A percentile compares a stretch with the other conserved stretches of the same genome.
Evolutionary conservation across 2,113 vertebrate genomes (phyloP).

Genomic region (Eurystomus gularis): DNA sequence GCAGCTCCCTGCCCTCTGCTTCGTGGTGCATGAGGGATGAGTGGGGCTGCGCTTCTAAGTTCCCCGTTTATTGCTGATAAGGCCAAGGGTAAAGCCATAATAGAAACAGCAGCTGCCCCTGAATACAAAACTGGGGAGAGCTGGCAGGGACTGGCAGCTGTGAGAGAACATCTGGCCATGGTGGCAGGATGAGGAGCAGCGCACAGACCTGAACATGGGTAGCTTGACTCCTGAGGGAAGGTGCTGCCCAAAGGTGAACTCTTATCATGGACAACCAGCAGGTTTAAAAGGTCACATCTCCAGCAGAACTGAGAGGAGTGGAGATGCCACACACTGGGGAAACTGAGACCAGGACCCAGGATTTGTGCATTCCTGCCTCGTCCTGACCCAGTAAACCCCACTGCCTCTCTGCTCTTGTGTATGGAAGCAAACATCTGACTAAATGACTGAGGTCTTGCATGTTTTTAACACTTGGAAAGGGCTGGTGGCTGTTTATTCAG

Average conservation of each 20-base stretch:
- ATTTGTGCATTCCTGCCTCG: neutral
- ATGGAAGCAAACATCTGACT: neutral
- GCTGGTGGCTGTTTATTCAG: neutral
- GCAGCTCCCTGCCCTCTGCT: neutral
- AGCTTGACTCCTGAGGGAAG: neutral
- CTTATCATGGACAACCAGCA: too few relatives aligned
- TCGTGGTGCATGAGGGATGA: neutral
- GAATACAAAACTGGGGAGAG: neutral
- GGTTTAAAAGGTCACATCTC: accelerated
- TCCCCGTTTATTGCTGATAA: accelerated
- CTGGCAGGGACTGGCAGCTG: neutral
- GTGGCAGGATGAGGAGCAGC: neutral
- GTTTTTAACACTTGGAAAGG: neutral
- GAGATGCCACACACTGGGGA: neutral
- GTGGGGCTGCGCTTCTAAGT: neutral
- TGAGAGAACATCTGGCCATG: neutral
- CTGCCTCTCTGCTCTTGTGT: neutral
- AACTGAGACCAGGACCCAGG: neutral
- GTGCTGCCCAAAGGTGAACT: accelerated
- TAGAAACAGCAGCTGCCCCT: neutral
- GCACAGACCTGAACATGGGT: neutral
- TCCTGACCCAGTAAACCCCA: neutral
- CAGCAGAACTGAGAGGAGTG: neutral
- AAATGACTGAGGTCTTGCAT: neutral
- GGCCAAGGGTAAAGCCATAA: neutral